A percentile compares a stretch with the other conserved stretches of the same genome.
Conservation (phyloP, 2,113 vertebrate genomes). For the Actinemys pallida region DNA sequence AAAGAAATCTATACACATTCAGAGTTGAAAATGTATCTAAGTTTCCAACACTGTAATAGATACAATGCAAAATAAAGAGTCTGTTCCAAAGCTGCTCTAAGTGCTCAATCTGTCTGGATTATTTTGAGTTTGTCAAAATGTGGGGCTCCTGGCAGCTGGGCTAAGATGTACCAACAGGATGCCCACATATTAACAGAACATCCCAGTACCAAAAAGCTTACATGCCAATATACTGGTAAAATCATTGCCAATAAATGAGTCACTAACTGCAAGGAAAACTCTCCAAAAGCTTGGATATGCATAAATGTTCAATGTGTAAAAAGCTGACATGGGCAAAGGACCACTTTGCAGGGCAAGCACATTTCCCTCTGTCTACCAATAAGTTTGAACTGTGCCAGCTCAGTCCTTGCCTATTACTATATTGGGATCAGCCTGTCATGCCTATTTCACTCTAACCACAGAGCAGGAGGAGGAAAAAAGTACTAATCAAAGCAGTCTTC, state of each 20-base stretch:
- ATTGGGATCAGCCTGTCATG: neutral
- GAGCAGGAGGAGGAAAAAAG: no score
- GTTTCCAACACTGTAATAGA: conserved; percentile 77
- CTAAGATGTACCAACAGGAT: neutral
- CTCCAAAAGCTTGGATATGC: neutral
- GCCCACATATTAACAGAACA: neutral
- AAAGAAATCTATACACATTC: conserved; percentile 73
- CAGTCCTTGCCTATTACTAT: neutral
- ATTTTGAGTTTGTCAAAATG: neutral
- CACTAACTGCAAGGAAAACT: neutral
- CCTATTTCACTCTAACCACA: no score
- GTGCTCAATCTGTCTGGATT: conserved; percentile 12
- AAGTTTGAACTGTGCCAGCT: neutral
- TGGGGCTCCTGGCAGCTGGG: neutral
- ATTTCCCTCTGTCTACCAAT: neutral
- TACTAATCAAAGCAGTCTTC: no score
- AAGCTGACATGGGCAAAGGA: neutral
- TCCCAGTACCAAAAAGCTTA: neutral
- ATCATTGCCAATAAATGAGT: neutral
- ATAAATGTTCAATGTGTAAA: neutral
- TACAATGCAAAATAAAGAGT: conserved; percentile 74
- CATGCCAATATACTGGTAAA: neutral
- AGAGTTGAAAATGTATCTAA: conserved; percentile 77
- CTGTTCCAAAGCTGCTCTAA: conserved; percentile 69
- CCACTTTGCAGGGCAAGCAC: neutral